A percentile compares a stretch with the other conserved stretches of the same genome.
Conservation (phyloP, 2,113 vertebrate genomes). For the Hemicordylus capensis region DNA sequence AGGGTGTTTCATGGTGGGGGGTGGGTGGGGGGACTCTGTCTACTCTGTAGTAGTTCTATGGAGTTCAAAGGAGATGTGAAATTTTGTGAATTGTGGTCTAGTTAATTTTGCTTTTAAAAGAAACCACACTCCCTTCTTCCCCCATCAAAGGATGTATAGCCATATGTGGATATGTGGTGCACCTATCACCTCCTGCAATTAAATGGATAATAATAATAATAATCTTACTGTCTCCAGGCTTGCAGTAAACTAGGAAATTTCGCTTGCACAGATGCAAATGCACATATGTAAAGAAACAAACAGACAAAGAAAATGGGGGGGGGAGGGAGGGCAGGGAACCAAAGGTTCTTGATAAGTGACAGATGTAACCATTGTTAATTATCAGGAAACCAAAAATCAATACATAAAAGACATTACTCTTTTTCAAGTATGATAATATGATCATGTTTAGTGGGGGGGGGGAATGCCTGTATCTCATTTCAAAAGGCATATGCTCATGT, state of each 20-base stretch:
- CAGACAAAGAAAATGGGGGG: conserved; percentile 41
- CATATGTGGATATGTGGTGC: background rate
- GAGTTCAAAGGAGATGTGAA: background rate
- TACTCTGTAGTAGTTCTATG: background rate
- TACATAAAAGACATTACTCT: conserved; percentile 72
- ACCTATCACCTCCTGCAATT: background rate
- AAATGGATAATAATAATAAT: background rate
- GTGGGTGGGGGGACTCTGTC: background rate
- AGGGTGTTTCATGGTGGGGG: background rate
- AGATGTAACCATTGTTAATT: conserved; percentile 68
- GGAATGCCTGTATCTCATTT: conserved; percentile 73
- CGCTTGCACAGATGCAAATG: conserved; percentile 20
- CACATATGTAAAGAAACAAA: conserved; percentile 41
- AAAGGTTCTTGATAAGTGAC: conserved; percentile 53
- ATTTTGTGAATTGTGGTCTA: background rate
- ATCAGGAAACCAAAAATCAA: conserved; percentile 64
- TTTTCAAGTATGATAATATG: conserved; percentile 74
- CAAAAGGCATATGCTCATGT: conserved; percentile 80
- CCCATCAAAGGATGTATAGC: background rate
- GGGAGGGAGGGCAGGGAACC: too few relatives aligned
- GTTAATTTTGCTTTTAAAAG: background rate
- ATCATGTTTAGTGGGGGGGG: conserved; percentile 69
- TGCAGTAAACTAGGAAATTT: conserved; percentile 51
- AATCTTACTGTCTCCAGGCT: background rate
- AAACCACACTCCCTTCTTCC: background rate